Evolutionary conservation across 1,140 invertebrate genomes (phyloP), one percentile per base, ranked within the genome.

Genomic region (Brachionus calyciflorus): DNA sequence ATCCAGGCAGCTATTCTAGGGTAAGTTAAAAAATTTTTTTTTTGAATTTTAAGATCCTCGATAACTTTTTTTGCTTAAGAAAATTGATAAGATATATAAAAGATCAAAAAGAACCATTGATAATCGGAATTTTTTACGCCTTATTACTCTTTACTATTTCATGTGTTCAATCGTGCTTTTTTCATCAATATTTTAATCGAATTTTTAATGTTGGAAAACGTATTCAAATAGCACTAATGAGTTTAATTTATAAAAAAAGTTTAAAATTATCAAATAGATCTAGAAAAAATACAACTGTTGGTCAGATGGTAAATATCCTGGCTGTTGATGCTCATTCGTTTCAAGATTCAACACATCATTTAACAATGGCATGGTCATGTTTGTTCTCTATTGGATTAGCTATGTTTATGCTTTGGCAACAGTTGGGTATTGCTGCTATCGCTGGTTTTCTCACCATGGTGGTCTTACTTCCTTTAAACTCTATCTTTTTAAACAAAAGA

Each of bases 311-410:
- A 0, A 89, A 89, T 78, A 79, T 88, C 41, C 87, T 88, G 84
- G 83, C 88, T 0, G 86, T 87, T 12, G 88, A 88, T 82, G 85
- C 86, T 21, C 85, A 88, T 78, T 79, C 82, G 9, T 85, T 86
- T 78, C 81, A 83, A 78, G 87, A 88, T 76, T 80, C 86, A 53
- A 86, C 83, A 77, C 85, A 84, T 0, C 96, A 95, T 81, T 86
- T 98, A 69, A 96, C 96, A 83, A 94, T 94, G 90, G 89, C 97
- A 79, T 98, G 94, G 94, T 96, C 94, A 0, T 93, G 92, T 1
- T 94, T 94, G 0, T 84, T 97, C 6, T 93, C 96, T 87, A 96
- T 97, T 79, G 86, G 85, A 5, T 81, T 96, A 14, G 91, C 92
- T 0, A 83, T 96, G 9, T 94, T 91, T 81, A 94, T 97, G 85